Evolutionary conservation across 92 coral and sea anemone genomes (phyloP), one percentile per base, ranked within the genome.

Genomic region (Bergia sp.): DNA sequence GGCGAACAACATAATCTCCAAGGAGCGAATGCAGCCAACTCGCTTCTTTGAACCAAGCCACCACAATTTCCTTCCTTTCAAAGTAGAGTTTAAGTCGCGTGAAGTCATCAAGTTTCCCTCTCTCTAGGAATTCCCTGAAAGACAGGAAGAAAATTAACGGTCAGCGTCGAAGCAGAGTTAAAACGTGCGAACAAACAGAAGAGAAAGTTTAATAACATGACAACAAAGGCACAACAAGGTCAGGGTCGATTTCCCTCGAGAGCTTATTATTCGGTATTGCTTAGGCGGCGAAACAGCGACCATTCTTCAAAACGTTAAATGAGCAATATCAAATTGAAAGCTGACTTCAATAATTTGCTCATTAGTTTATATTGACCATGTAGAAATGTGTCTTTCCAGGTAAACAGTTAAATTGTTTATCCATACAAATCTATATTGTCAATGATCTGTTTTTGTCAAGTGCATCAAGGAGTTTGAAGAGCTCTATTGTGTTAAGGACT

Each of bases 31-130:
- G 98, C 89, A 97, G 85, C 99, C 99, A 97, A 45, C 96, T 92
- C 82, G 96, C 96, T 87, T 97, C 98, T 80, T 97, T 97, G 90
- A 97, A 97, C 99, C 99, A 97, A 16, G 95, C 97, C n/a, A 97
- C 99, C 13, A 97, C 98, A 20, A 97, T 92, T 89, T 97, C 99
- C 85, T 96, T 96, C 76, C 99, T 92, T 82, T 97, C 99, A 71
- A 96, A 97, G 89, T 90, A 97, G 89, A 93, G 93, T 88, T 95
- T 97, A 76, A 97, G 95, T 66, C 95, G 95, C 7, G 96, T 81
- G 82, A 96, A 97, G 91, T 95, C 96, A 65, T 96, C 98, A 39
- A 97, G 90, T 75, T 92, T 94, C 40, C 98, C 98, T 69, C 95
- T 92, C 81, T 95, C 99, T 10, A 97, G 95, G 82, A 97, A 97